Evolutionary conservation across 2,113 vertebrate species (phyloP), one percentile per base, ranked within the genome.

Genomic region (Calyptommatus sinebrachiatus): DNA sequence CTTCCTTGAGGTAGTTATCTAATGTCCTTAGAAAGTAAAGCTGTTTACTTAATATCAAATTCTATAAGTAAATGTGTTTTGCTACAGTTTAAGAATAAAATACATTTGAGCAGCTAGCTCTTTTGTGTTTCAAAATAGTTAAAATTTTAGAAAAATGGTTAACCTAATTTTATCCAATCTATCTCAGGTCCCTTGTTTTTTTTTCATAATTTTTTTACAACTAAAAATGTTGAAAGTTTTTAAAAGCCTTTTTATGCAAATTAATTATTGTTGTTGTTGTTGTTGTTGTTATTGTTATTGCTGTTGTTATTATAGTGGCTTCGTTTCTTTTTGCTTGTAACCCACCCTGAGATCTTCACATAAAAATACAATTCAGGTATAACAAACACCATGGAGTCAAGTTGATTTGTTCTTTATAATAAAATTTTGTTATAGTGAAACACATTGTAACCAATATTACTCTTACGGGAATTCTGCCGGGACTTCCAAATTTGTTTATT

Each of bases 11-110:
- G 91, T 93, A 85, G 83, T 90, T 92, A 93, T 94, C 94, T 94
- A 95, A 93, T 85, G 77, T 90, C 91, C 91, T 84, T 82, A 87
- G 90, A 94, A 93, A 92, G 88, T 83, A 89, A 94, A 92, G 85
- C 78, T 94, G 92, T 94, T 95, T 95, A 94, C 91, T 93, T 90
- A 93, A 84, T 69, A 85, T 89, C 90, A 92, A 91, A 92, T 91
- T 93, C 91, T 89, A 78, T 93, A 92, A 90, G 90, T 92, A 94
- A 93, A 94, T 89, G 91, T 92, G 69, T 91, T 94, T 92, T 92
- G 86, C 89, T 85, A 65, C 77, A 79, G 76, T 89, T 89, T 91
- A 91, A 75, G 85, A 80, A 81, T 79, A 88, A 89, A 90, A 89
- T 29, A 61, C 88, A 91, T 91, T 90, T 93, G 91, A 92, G 85